Base-by-base conservation (phyloP, 2,888 invertebrate species). In the Parnassius glacialis region DNA sequence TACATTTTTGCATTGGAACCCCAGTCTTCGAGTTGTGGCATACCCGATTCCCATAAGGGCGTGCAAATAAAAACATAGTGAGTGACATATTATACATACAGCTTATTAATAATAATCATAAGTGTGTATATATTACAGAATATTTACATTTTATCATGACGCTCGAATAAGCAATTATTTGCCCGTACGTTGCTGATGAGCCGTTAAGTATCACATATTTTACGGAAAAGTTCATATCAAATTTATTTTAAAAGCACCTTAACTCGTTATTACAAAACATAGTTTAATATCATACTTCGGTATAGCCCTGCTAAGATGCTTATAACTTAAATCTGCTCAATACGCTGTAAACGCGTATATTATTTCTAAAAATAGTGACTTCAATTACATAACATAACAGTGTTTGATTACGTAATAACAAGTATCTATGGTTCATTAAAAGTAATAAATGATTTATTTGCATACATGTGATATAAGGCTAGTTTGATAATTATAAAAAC, bases 101-200 rank as follows among this genome's bases (percentile, higher is more conserved):
- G 70, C 75, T 82, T 78, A 78, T 74, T 73, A 34, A 34, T 80
- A 75, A 68, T 65, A 70, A 72, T 75, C 71, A 74, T 78, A 75
- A 67, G 66, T 71, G 68, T 73, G 68, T 78, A 80, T 80, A 85
- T 84, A 78, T 80, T 89, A 88, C 87, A 88, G 70, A 80, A 72
- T 89, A 89, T 89, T 79, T 87, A 90, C 87, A 90, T 59, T 74
- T 62, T 61, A 65, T 70, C 69, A 71, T 69, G 70, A 69, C 68
- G 70, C 71, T 76, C 76, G 75, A 70, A 79, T n/a, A 76, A 78
- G 71, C 73, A 75, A 75, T 69, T 68, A 67, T 65, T 25, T 48
- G 43, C 41, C 52, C 73, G 64, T 74, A 75, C 69, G 70, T 70
- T 75, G 78, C 73, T 75, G 75, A 75, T 79, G 76, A 74, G 78